A percentile compares a stretch with the other conserved stretches of the same genome.
These are phyloP conservation scores for Bolinopsis microptera DNA, from an alignment of 37 sponge, comb jelly and placozoan genomes.

Conservation along the genomic window DNA sequence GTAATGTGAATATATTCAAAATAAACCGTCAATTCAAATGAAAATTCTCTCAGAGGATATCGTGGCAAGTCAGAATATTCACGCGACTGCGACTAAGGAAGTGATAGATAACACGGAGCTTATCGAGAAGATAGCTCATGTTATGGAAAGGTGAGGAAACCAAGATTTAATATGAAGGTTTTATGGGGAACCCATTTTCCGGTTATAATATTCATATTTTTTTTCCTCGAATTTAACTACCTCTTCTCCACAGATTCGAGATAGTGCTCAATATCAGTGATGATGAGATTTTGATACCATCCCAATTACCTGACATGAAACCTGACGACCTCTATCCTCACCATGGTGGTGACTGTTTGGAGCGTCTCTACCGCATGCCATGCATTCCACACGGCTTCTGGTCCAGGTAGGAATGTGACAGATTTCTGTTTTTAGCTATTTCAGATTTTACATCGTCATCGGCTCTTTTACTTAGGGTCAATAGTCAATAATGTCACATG, in stretches of 20 bases:
- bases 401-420: constrained; percentile 71
- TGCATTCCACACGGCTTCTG: constrained; percentile 90
- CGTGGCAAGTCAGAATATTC: not conserved
- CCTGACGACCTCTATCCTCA: constrained; percentile 45
- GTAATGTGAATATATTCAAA: no score
- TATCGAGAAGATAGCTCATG: not conserved
- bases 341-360: constrained; percentile 65
- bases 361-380: constrained; percentile 73
- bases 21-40: no score
- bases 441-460: no score
- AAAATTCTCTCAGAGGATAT: not conserved
- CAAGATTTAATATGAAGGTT: no score
- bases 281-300: constrained; percentile 76
- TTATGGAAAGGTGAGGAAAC: constrained; percentile 49
- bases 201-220: no score
- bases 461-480: no score
- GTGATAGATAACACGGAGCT: constrained; percentile 11
- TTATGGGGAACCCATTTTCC: no score
- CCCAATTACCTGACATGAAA: constrained; percentile 70
- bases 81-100: not conserved
- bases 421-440: no score
- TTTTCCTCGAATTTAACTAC: no score
- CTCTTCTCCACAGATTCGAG: constrained; percentile 71
- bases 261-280: constrained; percentile 70
- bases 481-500: no score